Evolutionary conservation across 2,888 invertebrate genomes (phyloP).

Genomic region (Melanotus villosus): DNA sequence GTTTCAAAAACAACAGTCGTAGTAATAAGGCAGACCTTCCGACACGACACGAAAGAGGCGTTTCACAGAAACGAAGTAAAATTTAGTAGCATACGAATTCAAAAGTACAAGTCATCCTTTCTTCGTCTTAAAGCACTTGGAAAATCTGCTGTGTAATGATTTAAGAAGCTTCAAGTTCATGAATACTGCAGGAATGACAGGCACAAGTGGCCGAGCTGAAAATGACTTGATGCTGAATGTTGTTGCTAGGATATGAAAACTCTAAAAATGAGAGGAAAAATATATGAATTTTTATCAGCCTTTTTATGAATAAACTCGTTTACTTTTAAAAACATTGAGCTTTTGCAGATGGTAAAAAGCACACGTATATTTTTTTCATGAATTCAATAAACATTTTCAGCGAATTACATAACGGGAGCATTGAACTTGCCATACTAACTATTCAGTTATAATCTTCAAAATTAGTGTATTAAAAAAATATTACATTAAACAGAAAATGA

Average conservation of each 20-base stretch:
- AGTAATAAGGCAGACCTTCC: not conserved
- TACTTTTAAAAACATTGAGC: too few species aligned
- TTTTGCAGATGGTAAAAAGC: too few species aligned
- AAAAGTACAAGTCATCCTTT: conserved; percentile 26
- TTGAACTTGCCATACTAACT: too few species aligned
- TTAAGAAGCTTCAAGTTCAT: conserved; percentile 28
- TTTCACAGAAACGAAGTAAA: conserved; percentile 20
- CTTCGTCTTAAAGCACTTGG: conserved; percentile 24
- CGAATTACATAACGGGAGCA: too few species aligned
- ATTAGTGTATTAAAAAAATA: too few species aligned
- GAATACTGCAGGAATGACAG: conserved; percentile 26
- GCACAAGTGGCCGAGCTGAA: conserved; percentile 13
- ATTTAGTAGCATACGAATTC: conserved; percentile 24
- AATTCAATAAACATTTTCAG: too few species aligned
- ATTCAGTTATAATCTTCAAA: too few species aligned
- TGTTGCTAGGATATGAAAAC: not conserved
- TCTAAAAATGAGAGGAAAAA: not conserved
- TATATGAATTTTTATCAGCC: too few species aligned
- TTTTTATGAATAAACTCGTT: too few species aligned
- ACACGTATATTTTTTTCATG: too few species aligned
- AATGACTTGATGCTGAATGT: conserved; percentile 12
- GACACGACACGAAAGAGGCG: conserved; percentile 22
- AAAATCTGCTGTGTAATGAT: conserved; percentile 31
- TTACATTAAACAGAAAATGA: too few species aligned
- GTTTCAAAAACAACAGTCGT: not conserved